Base-by-base conservation (phyloP, 2,113 vertebrate species). In the Channa maculata region DNA sequence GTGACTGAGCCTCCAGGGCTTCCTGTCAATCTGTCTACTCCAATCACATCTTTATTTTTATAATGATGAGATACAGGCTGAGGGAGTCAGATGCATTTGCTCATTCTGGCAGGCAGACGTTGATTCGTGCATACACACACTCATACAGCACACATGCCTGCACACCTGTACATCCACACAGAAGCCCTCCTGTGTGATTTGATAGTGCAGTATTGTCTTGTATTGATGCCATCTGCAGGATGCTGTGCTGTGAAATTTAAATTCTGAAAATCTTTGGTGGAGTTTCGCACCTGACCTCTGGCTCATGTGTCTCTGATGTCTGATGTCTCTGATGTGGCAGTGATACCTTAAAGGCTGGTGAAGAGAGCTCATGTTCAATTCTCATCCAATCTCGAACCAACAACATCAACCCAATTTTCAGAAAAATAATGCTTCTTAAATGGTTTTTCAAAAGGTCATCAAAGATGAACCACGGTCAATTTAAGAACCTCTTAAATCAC, bases 21-120 rank as follows among this genome's bases (percentile, higher is more conserved):
- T 63, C 13, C 75, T 82, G 1, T 84, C 77, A 85, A 51, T 83
- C 65, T 79, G 67, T 75, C 69, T 2, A 0, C 71, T 83, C 51
- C 77, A 8, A 65, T 77, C 64, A 68, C 55, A 2, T 72, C 78
- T 79, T 69, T 24, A 75, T 83, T 65, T 54, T 62, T 48, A 69
- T 71, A 87, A 75, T 82, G 80, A 81, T 65, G 73, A n/a, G 0
- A 57, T 82, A 52, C 5, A 9, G 41, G 6, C 41, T 69, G 71
- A 43, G 52, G 5, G 10, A 33, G 61, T 59, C 43, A 46, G 53
- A 65, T 64, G 9, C 44, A 73, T 64, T 64, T 14, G 50, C 1
- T 71, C 50, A 48, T 14, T 82, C 37, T 57, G 41, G 11, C 36
- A 62, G 68, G 54, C 41, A 72, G 24, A 9, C 15, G 38, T 2